These are phyloP conservation scores for Dinoponera quadriceps DNA, from an alignment of 1,140 invertebrate species.

Conservation along the genomic window DNA sequence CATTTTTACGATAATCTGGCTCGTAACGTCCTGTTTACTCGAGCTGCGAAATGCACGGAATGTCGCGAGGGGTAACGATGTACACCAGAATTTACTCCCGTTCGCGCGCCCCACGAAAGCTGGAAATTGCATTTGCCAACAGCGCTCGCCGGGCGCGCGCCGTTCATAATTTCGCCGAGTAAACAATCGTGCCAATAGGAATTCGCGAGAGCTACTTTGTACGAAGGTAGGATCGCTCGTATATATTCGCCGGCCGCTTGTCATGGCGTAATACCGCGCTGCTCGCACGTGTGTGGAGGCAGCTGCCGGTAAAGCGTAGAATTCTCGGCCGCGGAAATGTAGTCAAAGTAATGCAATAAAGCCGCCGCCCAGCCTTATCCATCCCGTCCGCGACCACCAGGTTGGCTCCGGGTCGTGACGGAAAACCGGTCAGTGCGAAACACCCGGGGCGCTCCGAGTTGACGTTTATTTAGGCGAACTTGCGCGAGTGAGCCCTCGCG, in stretches of 20 bases:
- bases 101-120: not conserved
- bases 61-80: not conserved
- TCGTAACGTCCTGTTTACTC: not conserved
- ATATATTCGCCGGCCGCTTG: not conserved
- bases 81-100: not conserved
- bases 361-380: not conserved
- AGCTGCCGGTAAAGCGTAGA: not conserved
- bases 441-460: not conserved
- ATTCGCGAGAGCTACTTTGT: not conserved
- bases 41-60: not conserved
- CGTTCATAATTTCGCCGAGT: constrained; percentile 4
- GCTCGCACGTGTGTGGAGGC: constrained; percentile 3
- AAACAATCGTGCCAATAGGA: not conserved
- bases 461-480: constrained; percentile 9
- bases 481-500: not conserved
- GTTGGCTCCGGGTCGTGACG: not conserved
- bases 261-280: constrained; percentile 14
- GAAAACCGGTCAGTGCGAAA: not conserved
- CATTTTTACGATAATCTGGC: constrained; percentile 13
- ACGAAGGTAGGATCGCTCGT: not conserved
- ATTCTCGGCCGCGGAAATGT: constrained; percentile 32
- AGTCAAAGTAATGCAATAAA: constrained; percentile 50
- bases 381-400: not conserved
- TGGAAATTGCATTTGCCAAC: not conserved
- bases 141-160: not conserved